Evolutionary conservation across 2,797 vertebrate genomes (phyloP), one percentile per base, ranked within the genome.

Genomic region (Hydrolagus colliei): DNA sequence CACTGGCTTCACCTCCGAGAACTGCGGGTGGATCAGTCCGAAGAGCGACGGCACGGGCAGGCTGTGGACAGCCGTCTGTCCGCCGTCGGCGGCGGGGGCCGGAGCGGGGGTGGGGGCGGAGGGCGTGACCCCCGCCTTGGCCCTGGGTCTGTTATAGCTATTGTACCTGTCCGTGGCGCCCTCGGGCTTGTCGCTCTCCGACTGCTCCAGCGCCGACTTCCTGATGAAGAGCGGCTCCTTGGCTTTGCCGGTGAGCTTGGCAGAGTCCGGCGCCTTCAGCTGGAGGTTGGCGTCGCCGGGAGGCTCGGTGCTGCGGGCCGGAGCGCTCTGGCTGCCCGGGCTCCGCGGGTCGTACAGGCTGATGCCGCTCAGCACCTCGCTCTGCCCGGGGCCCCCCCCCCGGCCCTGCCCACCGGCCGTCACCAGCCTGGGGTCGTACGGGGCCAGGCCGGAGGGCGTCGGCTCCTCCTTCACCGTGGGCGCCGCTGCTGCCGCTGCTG

Each of bases 281-380:
- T 95, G 94, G 0, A 90, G 0, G 0, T 88, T 32, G 0, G 72
- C 2, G 0, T 91, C 90, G 0, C 4, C 6, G 0, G 88, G n/a
- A 0, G 89, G 20, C 0, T 91, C 91, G 0, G 75, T 0, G 0
- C 91, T 90, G n/a, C 93, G 92, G 87, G 93, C 90, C 0, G 89
- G 90, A 0, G 91, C 86, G 59, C 87, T 88, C 41, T 94, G 94
- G 91, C 95, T 94, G 59, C 87, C 89, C 52, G 94, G 94, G 91
- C 95, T 94, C 92, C 96, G 92, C 0, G 97, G 97, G 89, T 99
- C 97, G 3, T 99, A 99, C 0, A 99, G 90, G 86, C 97, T 98
- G 89, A 99, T 99, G 88, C 91, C 91, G 2, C 96, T 97, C 27
- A 98, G 92, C 65, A 98, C 96, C 0, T 90, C 95, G 91, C 94